Percentiles rank a stretch among this genome's conserved stretches.
Conservation (phyloP, 2,888 invertebrate genomes). For the Lithodes maja region DNA sequence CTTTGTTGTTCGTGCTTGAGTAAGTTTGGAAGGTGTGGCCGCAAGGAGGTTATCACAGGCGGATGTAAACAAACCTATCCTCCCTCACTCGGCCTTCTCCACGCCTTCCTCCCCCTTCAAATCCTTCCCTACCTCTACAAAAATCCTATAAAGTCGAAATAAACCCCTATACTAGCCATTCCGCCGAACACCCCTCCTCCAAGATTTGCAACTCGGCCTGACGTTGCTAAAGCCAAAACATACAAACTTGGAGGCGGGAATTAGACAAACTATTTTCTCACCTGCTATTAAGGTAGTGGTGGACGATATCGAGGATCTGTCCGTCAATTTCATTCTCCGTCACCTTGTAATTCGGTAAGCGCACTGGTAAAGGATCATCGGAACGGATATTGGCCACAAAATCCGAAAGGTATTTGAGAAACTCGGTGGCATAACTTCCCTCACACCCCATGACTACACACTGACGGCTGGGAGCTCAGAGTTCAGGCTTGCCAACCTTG, state of each 20-base stretch:
- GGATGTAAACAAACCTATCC: conserved; percentile 7
- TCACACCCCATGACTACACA: conserved; percentile 67
- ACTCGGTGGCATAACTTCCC: conserved; percentile 59
- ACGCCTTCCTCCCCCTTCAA: not conserved
- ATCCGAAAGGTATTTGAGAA: conserved; percentile 64
- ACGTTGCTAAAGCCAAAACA: not conserved
- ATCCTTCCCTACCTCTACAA: not conserved
- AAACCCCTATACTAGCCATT: not conserved
- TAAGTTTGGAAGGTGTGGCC: not conserved
- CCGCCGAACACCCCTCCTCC: not conserved
- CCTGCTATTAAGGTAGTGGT: conserved; percentile 70
- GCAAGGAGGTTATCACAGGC: not conserved
- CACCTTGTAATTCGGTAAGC: conserved; percentile 68
- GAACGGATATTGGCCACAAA: conserved; percentile 70
- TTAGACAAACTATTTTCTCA: conserved; percentile 33
- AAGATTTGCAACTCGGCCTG: not conserved
- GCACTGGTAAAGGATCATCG: conserved; percentile 70
- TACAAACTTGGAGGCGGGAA: conserved; percentile 41
- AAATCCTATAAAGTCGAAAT: not conserved
- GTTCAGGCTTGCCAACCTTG: conserved; percentile 21
- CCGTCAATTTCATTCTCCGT: conserved; percentile 70
- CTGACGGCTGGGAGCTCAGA: conserved; percentile 27
- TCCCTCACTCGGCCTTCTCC: not conserved
- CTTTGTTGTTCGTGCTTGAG: too few relatives aligned
- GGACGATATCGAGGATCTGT: conserved; percentile 70